phyloP scores from a whole-genome alignment of 2,797 vertebrate genomes.

The Holocentrus rufus region DNA sequence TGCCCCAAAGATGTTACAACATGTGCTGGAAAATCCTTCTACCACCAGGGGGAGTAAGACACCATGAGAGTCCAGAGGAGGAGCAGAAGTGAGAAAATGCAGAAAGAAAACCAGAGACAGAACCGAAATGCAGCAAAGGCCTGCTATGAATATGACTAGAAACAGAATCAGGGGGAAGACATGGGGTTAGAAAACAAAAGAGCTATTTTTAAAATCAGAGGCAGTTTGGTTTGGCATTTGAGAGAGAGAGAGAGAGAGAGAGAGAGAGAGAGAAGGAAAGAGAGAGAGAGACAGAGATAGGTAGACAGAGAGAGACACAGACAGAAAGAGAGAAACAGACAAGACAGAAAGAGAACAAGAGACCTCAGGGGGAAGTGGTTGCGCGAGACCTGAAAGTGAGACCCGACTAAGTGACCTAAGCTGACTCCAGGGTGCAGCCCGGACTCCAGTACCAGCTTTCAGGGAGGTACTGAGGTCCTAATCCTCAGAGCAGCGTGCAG shows the following conservation, averaged over 20 bases:
- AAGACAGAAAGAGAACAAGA: constrained; percentile 15
- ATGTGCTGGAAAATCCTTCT: background rate
- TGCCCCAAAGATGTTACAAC: background rate
- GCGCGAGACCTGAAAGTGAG: constrained; percentile 60
- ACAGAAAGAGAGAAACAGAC: background rate
- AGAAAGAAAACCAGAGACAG: constrained; percentile 15
- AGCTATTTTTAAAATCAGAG: constrained; percentile 5
- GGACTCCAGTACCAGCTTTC: constrained; percentile 49
- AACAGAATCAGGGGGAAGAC: background rate
- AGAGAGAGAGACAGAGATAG: background rate
- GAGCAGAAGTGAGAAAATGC: constrained; percentile 13
- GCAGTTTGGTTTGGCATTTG: background rate
- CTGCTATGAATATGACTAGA: background rate
- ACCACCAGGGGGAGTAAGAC: constrained; percentile 68
- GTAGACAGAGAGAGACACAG: background rate
- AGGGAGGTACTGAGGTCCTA: constrained; percentile 41
- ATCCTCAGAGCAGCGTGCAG: constrained; percentile 42
- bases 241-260: constrained; percentile 2
- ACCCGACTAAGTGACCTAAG: constrained; percentile 38
- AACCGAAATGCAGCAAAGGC: constrained; percentile 11
- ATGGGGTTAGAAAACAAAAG: background rate
- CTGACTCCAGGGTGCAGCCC: constrained; percentile 29
- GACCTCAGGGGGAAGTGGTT: constrained; percentile 46
- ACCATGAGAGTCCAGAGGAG: background rate
- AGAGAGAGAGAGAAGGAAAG: background rate